These are phyloP conservation scores for Frankliniella fusca DNA, from an alignment of 2,888 invertebrate genomes.

Conservation along the genomic window DNA sequence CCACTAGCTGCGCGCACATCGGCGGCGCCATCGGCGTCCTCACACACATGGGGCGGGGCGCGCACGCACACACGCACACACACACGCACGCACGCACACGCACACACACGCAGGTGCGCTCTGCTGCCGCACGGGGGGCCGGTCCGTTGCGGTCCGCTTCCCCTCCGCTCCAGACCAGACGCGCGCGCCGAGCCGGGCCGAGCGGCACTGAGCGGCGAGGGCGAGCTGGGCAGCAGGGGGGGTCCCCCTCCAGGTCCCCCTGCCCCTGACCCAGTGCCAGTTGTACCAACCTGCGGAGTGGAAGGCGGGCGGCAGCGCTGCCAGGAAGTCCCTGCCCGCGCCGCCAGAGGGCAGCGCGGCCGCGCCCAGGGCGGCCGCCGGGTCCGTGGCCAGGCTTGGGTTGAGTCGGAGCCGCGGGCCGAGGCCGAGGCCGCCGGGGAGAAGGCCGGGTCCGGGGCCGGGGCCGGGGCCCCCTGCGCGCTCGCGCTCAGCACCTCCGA, in stretches of 20 bases:
- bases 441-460: background rate
- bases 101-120: background rate
- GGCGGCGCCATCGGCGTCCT: background rate
- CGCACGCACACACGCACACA: background rate
- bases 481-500: background rate
- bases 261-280: background rate
- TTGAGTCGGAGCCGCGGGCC: constrained; percentile 2
- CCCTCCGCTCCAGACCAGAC: too few species aligned
- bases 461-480: background rate
- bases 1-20: background rate
- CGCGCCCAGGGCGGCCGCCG: background rate
- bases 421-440: background rate
- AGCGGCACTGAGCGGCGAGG: background rate
- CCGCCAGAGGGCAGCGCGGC: background rate
- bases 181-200: too few species aligned
- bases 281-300: constrained; percentile 5
- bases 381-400: constrained; percentile 18
- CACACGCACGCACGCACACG: background rate
- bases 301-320: background rate
- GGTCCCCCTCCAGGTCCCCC: too few species aligned
- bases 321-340: background rate
- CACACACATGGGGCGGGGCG: background rate
- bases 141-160: background rate
- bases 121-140: background rate
- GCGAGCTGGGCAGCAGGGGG: too few species aligned